A percentile compares a stretch with the other conserved stretches of the same genome.
These are phyloP conservation scores for Edolisoma coerulescens DNA, from an alignment of 2,113 vertebrate species.

Conservation along the genomic window DNA sequence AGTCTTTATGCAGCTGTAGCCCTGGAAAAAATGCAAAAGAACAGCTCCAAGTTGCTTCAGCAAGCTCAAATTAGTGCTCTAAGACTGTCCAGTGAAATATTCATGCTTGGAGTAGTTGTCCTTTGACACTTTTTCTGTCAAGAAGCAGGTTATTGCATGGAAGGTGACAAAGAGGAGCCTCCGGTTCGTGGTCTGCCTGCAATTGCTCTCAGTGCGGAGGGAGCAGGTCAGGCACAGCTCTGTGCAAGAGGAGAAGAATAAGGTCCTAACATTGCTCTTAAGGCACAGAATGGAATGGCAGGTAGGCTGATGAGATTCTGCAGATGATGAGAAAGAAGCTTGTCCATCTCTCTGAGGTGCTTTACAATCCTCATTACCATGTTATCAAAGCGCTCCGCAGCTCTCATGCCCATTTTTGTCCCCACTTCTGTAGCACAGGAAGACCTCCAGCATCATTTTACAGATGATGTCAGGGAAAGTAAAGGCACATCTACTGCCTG, in stretches of 20 bases:
- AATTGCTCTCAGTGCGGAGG: neutral
- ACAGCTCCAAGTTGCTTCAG: neutral
- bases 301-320: neutral
- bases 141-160: neutral
- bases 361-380: neutral
- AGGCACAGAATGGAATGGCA: neutral
- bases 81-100: neutral
- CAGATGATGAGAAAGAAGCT: neutral
- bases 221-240: neutral
- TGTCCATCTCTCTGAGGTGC: neutral
- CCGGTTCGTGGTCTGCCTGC: neutral
- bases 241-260: neutral
- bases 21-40: neutral
- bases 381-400: fast-evolving
- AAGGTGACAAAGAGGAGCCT: neutral
- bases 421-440: neutral
- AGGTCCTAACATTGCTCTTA: neutral
- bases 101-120: neutral
- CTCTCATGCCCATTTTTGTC: neutral
- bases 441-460: neutral
- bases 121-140: neutral
- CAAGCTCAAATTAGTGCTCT: neutral
- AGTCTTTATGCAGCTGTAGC: neutral
- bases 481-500: neutral
- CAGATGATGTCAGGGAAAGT: neutral